Percentiles rank a stretch among this genome's conserved stretches.
These are phyloP conservation scores for Clostera curtula DNA, from an alignment of 2,888 invertebrate genomes.

Conservation along the genomic window DNA sequence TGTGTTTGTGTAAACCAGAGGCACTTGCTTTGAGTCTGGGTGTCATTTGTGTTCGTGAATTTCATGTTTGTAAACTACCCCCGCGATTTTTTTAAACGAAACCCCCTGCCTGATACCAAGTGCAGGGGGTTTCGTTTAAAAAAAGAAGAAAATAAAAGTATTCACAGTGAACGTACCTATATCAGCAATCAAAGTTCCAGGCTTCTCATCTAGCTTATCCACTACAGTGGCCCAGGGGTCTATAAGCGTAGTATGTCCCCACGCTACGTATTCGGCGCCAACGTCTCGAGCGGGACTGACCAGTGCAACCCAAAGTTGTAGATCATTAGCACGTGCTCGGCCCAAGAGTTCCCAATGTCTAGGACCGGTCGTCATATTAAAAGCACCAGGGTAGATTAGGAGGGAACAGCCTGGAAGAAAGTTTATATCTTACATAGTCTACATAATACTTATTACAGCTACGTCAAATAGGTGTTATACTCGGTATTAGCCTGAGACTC, in stretches of 20 bases:
- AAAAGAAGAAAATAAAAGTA: no score
- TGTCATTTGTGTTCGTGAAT: no score
- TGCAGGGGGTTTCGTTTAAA: no score
- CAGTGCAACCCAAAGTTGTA: constrained; percentile 90
- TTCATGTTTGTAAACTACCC: no score
- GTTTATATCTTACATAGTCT: no score
- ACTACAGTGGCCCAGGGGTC: constrained; percentile 90
- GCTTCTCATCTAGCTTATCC: constrained; percentile 79
- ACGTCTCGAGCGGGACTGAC: constrained; percentile 88
- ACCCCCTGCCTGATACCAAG: no score
- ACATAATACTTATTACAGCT: no score
- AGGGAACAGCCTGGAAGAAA: constrained; percentile 85
- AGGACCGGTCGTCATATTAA: constrained; percentile 97
- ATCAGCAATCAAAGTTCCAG: constrained; percentile 82
- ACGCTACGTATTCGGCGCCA: constrained; percentile 85
- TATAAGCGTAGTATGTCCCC: constrained; percentile 89
- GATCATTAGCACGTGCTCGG: constrained; percentile 88
- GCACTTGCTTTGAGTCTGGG: no score
- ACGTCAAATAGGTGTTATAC: no score
- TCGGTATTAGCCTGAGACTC: no score
- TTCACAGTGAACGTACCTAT: constrained; percentile 74
- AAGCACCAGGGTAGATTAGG: constrained; percentile 94
- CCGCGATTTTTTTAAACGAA: no score
- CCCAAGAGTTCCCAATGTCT: constrained; percentile 93
- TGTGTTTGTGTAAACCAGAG: no score